Base-by-base conservation (phyloP, 1,140 invertebrate genomes). In the Lysiphlebus fabarum region DNA sequence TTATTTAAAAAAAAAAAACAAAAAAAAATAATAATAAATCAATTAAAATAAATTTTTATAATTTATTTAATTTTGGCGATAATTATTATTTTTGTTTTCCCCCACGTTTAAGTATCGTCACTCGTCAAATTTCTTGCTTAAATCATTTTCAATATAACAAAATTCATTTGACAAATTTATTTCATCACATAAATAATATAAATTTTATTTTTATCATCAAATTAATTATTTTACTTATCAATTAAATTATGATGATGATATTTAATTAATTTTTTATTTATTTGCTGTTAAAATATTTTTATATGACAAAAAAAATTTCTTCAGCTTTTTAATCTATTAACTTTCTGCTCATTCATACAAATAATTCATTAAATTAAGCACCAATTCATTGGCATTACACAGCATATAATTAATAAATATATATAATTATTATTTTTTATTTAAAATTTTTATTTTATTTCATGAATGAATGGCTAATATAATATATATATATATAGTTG, bases 1-100 rank as follows among this genome's bases (percentile, higher is more conserved):
- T 62, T 26, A 26, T 26, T 26, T 7, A 51, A 37, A 6, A 38
- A 49, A 36, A 41, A 61, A 68, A 43, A 37, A 58, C 53, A n/a
- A 26, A 9, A 56, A 0, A 12, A 36, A 14, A 44, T n/a, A 44
- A 26, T 44, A 14, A 37, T 48, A 26, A 47, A 26, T 4, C 43
- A 37, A 58, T 58, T n/a, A n/a, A 9, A 56, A 3, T 11, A 44
- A 14, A 44, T n/a, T 45, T n/a, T 44, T 3, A 37, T 56, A 26
- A 47, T 56, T 38, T 34, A 44, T n/a, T 45, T 63, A 45, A 55
- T 47, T 51, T 58, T 36, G 59, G 59, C 54, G 40, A 61, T 56
- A 48, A 56, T 48, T 54, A 45, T 59, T 40, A 41, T 12, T 17
- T 41, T 44, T 26, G 17, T 26, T 40, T 41, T 47, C 51, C 50